Conservation (phyloP, 2,113 vertebrate genomes). For the Cacatua alba region DNA sequence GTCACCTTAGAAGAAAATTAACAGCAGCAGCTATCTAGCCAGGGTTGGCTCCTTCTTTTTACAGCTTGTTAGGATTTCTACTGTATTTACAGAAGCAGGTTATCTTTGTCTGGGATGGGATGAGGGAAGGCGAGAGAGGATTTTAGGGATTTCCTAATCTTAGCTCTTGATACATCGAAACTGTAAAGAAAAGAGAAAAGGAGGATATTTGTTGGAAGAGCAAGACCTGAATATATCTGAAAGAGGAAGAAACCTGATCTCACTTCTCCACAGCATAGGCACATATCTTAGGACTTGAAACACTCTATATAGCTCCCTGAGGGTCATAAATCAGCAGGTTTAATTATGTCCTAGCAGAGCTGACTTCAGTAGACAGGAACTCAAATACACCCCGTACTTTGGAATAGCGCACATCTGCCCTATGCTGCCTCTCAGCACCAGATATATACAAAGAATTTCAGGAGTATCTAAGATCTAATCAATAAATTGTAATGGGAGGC, state of each 20-base stretch:
- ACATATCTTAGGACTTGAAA: background rate
- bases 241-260: background rate
- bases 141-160: background rate
- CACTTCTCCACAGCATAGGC: background rate
- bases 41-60: background rate
- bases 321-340: background rate
- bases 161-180: background rate
- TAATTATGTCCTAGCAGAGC: background rate
- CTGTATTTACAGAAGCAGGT: background rate
- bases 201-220: background rate
- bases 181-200: background rate
- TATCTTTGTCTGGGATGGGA: background rate
- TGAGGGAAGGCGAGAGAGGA: background rate
- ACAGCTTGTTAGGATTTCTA: background rate
- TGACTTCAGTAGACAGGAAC: background rate
- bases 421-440: background rate
- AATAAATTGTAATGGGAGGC: background rate
- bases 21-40: background rate
- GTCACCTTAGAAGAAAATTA: background rate
- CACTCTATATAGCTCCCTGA: background rate
- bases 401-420: background rate
- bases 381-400: background rate
- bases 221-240: background rate
- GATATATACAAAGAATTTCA: background rate
- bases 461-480: background rate